Percentiles rank a stretch among this genome's conserved stretches.
These are phyloP conservation scores for Eulimnadia texana DNA, from an alignment of 1,140 invertebrate species.

Conservation along the genomic window DNA sequence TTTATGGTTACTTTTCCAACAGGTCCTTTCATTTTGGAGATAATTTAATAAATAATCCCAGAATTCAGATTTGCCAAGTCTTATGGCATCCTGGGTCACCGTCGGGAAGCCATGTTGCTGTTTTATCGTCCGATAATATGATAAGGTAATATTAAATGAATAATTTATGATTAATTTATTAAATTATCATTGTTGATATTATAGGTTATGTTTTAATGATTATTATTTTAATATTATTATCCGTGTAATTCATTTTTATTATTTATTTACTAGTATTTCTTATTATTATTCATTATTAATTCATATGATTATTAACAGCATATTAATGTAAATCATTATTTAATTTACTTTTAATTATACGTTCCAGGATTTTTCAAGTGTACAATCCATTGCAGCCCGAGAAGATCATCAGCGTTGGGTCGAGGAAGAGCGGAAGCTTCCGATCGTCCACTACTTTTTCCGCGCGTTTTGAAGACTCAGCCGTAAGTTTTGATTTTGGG, in stretches of 20 bases:
- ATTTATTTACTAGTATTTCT: background rate
- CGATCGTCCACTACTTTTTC: slow-evolving; percentile 18
- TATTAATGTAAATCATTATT: background rate
- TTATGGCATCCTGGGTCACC: slow-evolving; percentile 69
- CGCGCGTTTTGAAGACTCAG: slow-evolving; percentile 56
- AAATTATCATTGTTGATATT: background rate
- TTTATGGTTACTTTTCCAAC: background rate
- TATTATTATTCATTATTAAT: background rate
- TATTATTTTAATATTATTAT: background rate
- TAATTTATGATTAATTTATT: slow-evolving; percentile 22
- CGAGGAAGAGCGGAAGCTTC: slow-evolving; percentile 12
- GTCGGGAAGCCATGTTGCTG: slow-evolving; percentile 53
- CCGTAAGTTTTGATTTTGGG: slow-evolving; percentile 69
- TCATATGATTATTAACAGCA: background rate
- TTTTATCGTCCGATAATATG: slow-evolving; percentile 67
- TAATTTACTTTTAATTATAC: slow-evolving; percentile 34
- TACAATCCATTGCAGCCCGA: slow-evolving; percentile 25
- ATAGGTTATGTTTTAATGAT: background rate
- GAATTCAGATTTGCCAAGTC: slow-evolving; percentile 33
- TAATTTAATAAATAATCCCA: slow-evolving; percentile 4
- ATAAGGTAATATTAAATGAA: slow-evolving; percentile 40
- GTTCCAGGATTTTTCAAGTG: slow-evolving; percentile 25
- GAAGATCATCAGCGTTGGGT: slow-evolving; percentile 25
- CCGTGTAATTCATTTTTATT: background rate
- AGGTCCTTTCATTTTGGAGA: slow-evolving; percentile 5